These are phyloP conservation scores for Cylas formicarius DNA, from an alignment of 1,140 invertebrate genomes.

Conservation along the genomic window DNA sequence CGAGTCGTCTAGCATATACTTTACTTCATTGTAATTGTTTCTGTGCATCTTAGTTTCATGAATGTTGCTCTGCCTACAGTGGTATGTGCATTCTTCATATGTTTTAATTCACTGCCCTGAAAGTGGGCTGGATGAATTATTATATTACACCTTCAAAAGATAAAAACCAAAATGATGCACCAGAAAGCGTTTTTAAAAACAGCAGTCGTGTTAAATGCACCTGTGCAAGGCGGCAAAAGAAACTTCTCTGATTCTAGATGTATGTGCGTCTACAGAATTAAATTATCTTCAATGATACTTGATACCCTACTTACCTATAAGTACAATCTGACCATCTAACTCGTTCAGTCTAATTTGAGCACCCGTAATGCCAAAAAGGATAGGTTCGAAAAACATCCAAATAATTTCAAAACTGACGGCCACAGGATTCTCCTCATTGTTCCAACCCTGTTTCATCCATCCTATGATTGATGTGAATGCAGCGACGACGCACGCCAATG, in stretches of 20 bases:
- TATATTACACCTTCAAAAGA: constrained; percentile 6
- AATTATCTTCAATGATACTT: neutral
- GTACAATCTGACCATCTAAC: constrained; percentile 55
- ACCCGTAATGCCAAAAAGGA: constrained; percentile 86
- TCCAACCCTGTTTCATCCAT: constrained; percentile 75
- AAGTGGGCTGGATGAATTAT: no score
- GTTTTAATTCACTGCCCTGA: no score
- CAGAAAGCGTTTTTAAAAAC: no score
- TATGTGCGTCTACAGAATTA: no score
- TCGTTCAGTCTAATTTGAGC: constrained; percentile 70
- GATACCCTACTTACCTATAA: constrained; percentile 42
- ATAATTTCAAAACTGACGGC: constrained; percentile 78
- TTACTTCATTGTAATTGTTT: no score
- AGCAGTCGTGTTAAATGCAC: no score
- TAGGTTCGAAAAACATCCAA: constrained; percentile 91
- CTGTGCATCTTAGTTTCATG: no score
- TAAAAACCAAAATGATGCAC: constrained; percentile 1
- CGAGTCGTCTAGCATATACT: no score
- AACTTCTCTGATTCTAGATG: no score
- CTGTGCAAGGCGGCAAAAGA: no score
- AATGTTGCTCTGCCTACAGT: no score
- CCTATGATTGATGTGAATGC: constrained; percentile 71
- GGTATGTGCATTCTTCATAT: no score
- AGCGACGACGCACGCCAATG: constrained; percentile 69
- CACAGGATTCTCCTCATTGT: constrained; percentile 75